Evolutionary conservation across 92 coral and sea anemone species (phyloP).

Genomic region (Siderastrea siderea): DNA sequence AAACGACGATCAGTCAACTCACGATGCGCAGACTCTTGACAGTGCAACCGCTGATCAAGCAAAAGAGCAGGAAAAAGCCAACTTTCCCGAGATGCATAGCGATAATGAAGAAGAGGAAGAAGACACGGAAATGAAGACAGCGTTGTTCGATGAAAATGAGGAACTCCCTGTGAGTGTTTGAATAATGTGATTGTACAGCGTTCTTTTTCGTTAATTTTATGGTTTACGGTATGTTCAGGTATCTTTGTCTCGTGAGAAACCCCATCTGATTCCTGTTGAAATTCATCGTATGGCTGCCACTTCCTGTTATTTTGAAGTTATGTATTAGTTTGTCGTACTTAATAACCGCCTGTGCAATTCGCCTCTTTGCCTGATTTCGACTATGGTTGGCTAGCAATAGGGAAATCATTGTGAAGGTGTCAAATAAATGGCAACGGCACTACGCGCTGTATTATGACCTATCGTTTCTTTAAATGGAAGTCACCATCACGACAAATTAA

Average conservation of each 20-base stretch:
- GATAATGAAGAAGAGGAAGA: conserved; percentile 73
- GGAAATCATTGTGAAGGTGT: no score
- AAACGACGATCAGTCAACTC: conserved; percentile 69
- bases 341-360: no score
- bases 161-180: conserved; percentile 67
- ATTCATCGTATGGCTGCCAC: background rate
- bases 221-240: background rate
- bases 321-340: no score
- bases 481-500: no score
- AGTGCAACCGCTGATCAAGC: conserved; percentile 98
- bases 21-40: conserved; percentile 96
- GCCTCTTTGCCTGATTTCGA: no score
- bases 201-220: background rate
- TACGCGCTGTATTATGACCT: no score
- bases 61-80: conserved; percentile 80
- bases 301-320: background rate
- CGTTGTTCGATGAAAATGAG: conserved; percentile 69
- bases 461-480: no score
- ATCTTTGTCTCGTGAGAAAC: background rate
- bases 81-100: conserved; percentile 76
- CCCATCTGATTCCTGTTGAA: background rate
- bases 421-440: no score
- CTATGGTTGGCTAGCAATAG: no score
- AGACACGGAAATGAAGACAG: conserved; percentile 73
- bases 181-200: background rate